Evolutionary conservation across 2,797 vertebrate genomes (phyloP).

Genomic region (Odontamblyopus rebecca): DNA sequence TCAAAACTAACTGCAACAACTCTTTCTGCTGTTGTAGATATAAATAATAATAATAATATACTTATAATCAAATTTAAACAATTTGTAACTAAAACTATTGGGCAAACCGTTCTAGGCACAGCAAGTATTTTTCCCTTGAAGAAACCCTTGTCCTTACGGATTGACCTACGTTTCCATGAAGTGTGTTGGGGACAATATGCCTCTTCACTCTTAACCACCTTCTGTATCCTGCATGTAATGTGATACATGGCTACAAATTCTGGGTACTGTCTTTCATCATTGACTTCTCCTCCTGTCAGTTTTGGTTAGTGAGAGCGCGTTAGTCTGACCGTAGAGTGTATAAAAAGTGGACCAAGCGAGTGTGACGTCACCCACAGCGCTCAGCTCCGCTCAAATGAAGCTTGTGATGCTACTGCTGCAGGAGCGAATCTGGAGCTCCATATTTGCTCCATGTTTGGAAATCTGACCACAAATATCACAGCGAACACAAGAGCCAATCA

Average conservation of each 20-base stretch:
- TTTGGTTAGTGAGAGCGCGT: slow-evolving; percentile 25
- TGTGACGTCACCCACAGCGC: no score
- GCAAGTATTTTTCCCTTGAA: slow-evolving; percentile 34
- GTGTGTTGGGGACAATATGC: slow-evolving; percentile 24
- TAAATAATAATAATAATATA: no score
- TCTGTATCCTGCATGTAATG: neutral
- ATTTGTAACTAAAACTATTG: neutral
- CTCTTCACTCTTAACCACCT: slow-evolving; percentile 14
- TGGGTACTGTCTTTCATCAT: slow-evolving; percentile 18
- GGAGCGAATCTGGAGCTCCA: no score
- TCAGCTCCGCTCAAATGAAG: no score
- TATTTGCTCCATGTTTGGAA: no score
- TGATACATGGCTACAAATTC: neutral
- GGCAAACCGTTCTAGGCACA: slow-evolving; percentile 26
- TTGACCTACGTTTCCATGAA: slow-evolving; percentile 48
- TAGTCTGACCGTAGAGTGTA: no score
- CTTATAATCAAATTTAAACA: neutral
- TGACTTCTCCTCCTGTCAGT: slow-evolving; percentile 32
- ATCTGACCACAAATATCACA: no score
- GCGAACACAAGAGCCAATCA: no score
- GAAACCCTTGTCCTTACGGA: slow-evolving; percentile 39
- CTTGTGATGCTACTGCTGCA: no score
- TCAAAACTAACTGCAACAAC: no score
- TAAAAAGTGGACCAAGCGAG: no score
- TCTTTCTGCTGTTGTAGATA: no score